Evolutionary conservation across 2,888 invertebrate species (phyloP).

Genomic region (Pterobdella sp.): DNA sequence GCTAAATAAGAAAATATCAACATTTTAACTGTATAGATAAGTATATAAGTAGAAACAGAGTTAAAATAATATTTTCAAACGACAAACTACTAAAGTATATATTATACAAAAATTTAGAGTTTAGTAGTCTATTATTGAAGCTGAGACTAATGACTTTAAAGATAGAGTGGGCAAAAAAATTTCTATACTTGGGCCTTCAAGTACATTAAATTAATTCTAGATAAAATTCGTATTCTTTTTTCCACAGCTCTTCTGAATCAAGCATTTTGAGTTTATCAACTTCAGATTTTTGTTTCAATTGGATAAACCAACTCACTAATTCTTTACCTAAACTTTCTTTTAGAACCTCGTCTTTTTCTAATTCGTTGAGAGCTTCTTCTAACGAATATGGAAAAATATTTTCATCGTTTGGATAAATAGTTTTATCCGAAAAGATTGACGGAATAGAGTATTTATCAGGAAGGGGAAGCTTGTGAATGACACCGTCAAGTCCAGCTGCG

Average conservation of each 20-base stretch:
- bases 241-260: constrained; percentile 2
- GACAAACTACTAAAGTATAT: too few relatives aligned
- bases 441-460: background rate
- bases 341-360: constrained; percentile 32
- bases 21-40: too few relatives aligned
- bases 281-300: constrained; percentile 2
- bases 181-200: too few relatives aligned
- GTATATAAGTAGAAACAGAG: too few relatives aligned
- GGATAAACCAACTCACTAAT: constrained; percentile 31
- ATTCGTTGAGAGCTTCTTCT: constrained; percentile 31
- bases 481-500: constrained; percentile 35
- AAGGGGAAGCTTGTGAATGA: constrained; percentile 26
- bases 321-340: constrained; percentile 30
- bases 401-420: constrained; percentile 20
- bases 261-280: background rate
- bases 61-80: too few relatives aligned
- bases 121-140: too few relatives aligned
- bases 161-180: too few relatives aligned
- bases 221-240: constrained; percentile 21
- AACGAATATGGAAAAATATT: constrained; percentile 28
- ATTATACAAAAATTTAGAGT: too few relatives aligned
- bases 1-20: too few relatives aligned
- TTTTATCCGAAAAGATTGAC: too few relatives aligned
- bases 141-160: too few relatives aligned
- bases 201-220: constrained; percentile 20